Evolutionary conservation across 2,888 invertebrate genomes (phyloP), one percentile per base, ranked within the genome.

Genomic region (Trisateles emortualis): DNA sequence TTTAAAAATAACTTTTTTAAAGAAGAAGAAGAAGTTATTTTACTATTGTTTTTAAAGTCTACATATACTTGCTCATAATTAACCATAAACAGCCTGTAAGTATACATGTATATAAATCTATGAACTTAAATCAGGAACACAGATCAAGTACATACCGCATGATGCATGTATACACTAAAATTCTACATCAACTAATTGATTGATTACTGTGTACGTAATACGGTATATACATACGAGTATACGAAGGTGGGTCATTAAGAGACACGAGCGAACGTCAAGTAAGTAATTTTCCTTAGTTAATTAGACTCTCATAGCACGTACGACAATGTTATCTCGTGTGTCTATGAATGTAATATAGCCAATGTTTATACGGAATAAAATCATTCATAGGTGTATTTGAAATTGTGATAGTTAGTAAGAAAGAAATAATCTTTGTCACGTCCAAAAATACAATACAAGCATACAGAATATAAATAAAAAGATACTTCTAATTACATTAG

Each of bases 251-350:
- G 32, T 48, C 17, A 48, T 48, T 48, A 48, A 13, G 40, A 24
- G 6, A 26, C 26, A 3, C n/a, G 30, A 32, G n/a, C 5, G 5
- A 26, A 19, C 11, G 38, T 33, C 29, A 41, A 22, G 26, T 24
- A 51, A 38, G 38, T 33, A 32, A 52, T 40, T 40, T 40, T 26
- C 26, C 16, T 29, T n/a, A 26, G 29, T 11, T 52, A 52, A 45
- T 52, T 35, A 45, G 26, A 16, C 19, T 13, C 24, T 45, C 29
- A 17, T 33, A 45, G 11, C 17, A 29, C 19, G 19, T 29, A 38
- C 38, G 6, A 13, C 9, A 30, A 13, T 9, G 9, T 24, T 24
- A 40, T 0, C 3, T 22, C 38, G n/a, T n/a, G n/a, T 22, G 11
- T 2, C 6, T 30, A 11, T 3, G n/a, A 30, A 30, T 17, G n/a